Conservation (phyloP, 37 sponge, comb jelly and placozoan species). For the Theonella swinhoei region DNA sequence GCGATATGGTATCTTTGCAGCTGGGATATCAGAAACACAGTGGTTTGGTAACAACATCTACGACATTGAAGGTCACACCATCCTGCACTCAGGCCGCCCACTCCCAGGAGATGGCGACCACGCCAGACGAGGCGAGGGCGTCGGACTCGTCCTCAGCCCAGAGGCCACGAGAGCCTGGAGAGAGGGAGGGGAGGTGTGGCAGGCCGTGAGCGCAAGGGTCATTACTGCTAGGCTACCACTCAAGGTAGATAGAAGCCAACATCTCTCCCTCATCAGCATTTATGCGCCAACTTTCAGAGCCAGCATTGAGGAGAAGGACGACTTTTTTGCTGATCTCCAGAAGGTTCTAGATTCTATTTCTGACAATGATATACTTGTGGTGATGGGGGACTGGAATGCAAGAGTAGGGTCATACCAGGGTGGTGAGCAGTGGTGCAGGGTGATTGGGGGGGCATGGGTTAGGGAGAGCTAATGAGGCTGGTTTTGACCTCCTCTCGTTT, state of each 20-base stretch:
- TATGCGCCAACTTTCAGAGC: slow-evolving; percentile 22
- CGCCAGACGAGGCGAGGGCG: slow-evolving; percentile 37
- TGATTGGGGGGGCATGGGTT: slow-evolving; percentile 46
- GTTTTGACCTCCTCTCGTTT: slow-evolving; percentile 40
- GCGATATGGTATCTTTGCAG: slow-evolving; percentile 25
- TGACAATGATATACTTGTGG: background rate
- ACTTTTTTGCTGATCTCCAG: slow-evolving; percentile 1
- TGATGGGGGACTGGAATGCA: slow-evolving; percentile 33
- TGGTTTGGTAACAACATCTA: slow-evolving; percentile 47
- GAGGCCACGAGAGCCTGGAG: slow-evolving; percentile 41
- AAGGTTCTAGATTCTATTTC: background rate
- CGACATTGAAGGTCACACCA: slow-evolving; percentile 8
- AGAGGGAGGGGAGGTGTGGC: slow-evolving; percentile 47
- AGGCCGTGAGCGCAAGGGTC: slow-evolving; percentile 48
- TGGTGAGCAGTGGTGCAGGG: slow-evolving; percentile 24
- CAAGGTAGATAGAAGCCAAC: background rate
- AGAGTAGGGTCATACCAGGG: background rate
- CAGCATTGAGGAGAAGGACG: slow-evolving; percentile 14
- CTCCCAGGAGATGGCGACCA: slow-evolving; percentile 26
- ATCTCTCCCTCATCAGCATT: slow-evolving; percentile 17
- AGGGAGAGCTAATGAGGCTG: slow-evolving; percentile 43
- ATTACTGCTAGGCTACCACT: slow-evolving; percentile 32
- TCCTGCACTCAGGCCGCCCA: slow-evolving; percentile 45
- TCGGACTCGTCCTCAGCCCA: slow-evolving; percentile 19
- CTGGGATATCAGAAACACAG: slow-evolving; percentile 41